Evolutionary conservation across 2,113 vertebrate genomes (phyloP).

Genomic region (Megatriorchis doriae): DNA sequence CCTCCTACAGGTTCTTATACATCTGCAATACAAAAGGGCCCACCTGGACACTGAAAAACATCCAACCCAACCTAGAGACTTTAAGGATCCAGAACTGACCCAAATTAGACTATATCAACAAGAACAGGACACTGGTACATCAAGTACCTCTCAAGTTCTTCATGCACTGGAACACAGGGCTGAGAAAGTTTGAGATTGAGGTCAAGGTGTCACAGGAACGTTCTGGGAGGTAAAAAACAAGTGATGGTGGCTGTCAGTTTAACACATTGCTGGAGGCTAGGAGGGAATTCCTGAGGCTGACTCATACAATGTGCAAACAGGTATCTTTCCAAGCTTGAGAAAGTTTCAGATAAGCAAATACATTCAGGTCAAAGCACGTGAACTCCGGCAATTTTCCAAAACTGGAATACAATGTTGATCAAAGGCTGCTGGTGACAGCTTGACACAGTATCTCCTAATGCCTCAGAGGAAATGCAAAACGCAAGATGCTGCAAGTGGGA

Average conservation of each 20-base stretch:
- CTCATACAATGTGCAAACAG: neutral
- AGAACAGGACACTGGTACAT: neutral
- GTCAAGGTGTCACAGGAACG: neutral
- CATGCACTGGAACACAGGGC: neutral
- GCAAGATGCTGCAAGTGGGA: neutral
- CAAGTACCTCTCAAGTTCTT: neutral
- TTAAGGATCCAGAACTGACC: neutral
- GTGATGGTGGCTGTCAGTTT: neutral
- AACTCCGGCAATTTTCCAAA: neutral
- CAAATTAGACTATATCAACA: neutral
- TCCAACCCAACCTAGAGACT: neutral
- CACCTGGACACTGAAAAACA: neutral
- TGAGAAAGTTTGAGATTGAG: neutral
- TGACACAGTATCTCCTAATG: neutral
- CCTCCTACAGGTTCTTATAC: neutral
- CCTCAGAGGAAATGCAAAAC: neutral
- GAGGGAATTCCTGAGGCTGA: conserved; percentile 18
- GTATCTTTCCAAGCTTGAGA: neutral
- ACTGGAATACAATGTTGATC: neutral
- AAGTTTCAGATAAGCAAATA: neutral
- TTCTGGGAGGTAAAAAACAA: neutral
- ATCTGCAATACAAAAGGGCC: neutral
- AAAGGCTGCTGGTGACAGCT: neutral
- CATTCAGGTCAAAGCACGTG: neutral
- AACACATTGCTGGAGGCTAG: neutral